A percentile compares a stretch with the other conserved stretches of the same genome.
Evolutionary conservation across 2,888 invertebrate species (phyloP).

Genomic region (Portevinia maculata): DNA sequence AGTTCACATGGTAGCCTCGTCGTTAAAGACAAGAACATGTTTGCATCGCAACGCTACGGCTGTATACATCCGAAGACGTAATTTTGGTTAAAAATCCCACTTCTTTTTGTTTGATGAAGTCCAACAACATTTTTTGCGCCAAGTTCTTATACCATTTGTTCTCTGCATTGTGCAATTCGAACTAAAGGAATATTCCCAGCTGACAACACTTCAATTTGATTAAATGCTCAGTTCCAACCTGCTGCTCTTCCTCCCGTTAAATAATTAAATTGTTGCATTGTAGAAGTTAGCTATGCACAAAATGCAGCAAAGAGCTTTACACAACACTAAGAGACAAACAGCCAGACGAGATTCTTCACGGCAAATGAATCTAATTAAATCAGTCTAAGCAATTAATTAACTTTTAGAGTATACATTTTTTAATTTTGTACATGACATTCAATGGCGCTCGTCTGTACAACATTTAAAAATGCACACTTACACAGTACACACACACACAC

Average conservation of each 20-base stretch:
- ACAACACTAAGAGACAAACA: background rate
- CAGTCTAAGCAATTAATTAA: slow-evolving; percentile 9
- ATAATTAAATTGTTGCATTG: background rate
- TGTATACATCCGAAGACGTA: too few relatives aligned
- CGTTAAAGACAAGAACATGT: too few relatives aligned
- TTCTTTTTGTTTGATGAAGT: too few relatives aligned
- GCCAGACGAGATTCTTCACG: background rate
- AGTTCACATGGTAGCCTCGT: too few relatives aligned
- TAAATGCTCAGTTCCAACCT: background rate
- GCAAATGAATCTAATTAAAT: slow-evolving; percentile 11
- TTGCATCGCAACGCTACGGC: too few relatives aligned
- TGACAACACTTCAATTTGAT: too few relatives aligned
- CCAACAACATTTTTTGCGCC: too few relatives aligned
- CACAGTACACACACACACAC: background rate
- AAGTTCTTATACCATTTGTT: too few relatives aligned
- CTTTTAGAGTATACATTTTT: background rate
- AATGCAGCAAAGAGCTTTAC: background rate
- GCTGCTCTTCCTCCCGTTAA: background rate
- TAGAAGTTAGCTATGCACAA: background rate
- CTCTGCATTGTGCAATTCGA: too few relatives aligned
- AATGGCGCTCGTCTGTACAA: background rate
- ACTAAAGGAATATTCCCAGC: too few relatives aligned
- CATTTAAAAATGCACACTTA: background rate
- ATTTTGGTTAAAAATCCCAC: too few relatives aligned
- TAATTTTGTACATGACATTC: slow-evolving; percentile 15